These are phyloP conservation scores for Drepanosiphum platanoidis DNA, from an alignment of 2,888 invertebrate species.

Conservation along the genomic window DNA sequence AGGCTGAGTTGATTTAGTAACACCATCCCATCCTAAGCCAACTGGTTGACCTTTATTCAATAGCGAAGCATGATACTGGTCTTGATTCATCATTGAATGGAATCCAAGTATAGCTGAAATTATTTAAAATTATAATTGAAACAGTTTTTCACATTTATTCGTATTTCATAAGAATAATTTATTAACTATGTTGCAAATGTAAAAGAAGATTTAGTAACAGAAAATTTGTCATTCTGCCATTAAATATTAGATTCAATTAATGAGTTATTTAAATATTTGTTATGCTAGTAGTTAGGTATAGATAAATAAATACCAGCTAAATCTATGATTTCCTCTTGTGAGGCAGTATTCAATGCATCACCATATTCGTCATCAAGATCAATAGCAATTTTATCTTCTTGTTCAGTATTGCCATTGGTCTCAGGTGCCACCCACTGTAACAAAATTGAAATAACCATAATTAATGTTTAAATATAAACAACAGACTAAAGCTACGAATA, in stretches of 20 bases:
- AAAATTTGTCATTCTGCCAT: neutral
- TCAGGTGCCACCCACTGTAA: constrained; percentile 81
- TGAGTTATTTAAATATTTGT: neutral
- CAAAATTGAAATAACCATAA: constrained; percentile 62
- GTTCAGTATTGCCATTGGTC: constrained; percentile 78
- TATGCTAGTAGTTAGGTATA: neutral
- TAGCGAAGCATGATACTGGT: constrained; percentile 97
- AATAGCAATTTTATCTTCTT: constrained; percentile 91
- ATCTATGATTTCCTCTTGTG: constrained; percentile 98
- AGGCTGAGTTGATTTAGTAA: constrained; percentile 91
- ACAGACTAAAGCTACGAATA: neutral
- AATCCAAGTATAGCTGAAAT: constrained; percentile 94
- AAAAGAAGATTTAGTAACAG: neutral
- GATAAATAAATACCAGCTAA: constrained; percentile 80
- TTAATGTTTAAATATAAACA: constrained; percentile 22
- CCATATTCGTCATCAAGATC: constrained; percentile 96
- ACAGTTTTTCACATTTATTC: neutral
- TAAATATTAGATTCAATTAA: neutral
- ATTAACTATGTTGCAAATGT: neutral
- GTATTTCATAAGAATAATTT: neutral
- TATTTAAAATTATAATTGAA: constrained; percentile 44
- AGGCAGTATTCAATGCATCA: constrained; percentile 84
- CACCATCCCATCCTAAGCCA: constrained; percentile 92
- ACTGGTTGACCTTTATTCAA: constrained; percentile 91
- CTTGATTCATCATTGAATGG: constrained; percentile 99